Evolutionary conservation across 2,797 vertebrate genomes (phyloP), one percentile per base, ranked within the genome.

Genomic region (Sorex maritimensis): DNA sequence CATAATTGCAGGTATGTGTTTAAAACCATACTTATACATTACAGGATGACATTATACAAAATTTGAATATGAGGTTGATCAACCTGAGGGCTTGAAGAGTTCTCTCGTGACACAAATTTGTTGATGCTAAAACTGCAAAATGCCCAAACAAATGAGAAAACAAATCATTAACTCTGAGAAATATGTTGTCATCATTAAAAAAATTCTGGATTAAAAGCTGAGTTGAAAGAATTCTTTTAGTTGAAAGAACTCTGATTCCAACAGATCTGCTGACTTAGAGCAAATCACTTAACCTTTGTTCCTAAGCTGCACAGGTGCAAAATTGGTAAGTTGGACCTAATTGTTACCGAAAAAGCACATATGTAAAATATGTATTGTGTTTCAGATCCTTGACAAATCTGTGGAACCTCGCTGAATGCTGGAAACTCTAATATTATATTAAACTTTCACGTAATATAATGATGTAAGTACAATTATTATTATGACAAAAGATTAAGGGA

Each of bases 371-470:
- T 28, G 5, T n/a, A 4, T 17, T 52, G 0, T 17, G 23, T 63
- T 88, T 86, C 3, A 80, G 3, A 61, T 58, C 24, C 61, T 4
- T 92, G n/a, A 79, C n/a, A 92, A 80, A 83, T 88, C 63, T 13
- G 1, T 17, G 30, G 68, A 69, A 13, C 1, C 2, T 80, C 44
- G 73, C 0, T 72, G 46, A 93, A 46, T 88, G 9, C 23, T 91
- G 52, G 52, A 5, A 17, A 55, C 17, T 55, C 17, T 17, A 55
- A 55, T 55, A 17, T 44, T 44, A 44, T 49, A 28, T 13, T 44
- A 69, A 5, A 88, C 17, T 0, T 46, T 7, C 78, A 58, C 12
- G 26, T 55, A 14, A 55, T 55, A 17, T 55, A 55, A 55, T 55
- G 52, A 80, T 61, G 30, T 7, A 88, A 68, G 3, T 44, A 44